Percentiles rank a stretch among this genome's conserved stretches.
Evolutionary conservation across 2,113 vertebrate species (phyloP).

Genomic region (Lagenorhynchus albirostris): DNA sequence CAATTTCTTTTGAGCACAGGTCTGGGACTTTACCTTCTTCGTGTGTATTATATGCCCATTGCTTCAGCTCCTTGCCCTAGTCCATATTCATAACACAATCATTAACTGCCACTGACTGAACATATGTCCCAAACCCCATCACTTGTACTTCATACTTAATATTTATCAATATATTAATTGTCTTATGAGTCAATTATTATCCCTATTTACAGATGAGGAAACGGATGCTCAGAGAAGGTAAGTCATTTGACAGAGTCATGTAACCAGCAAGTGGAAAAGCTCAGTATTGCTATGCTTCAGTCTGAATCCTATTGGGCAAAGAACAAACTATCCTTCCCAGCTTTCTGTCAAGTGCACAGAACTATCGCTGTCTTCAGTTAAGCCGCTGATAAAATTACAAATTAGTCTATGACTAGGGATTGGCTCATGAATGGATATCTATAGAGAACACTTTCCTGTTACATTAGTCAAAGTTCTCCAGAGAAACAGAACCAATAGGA

Average conservation of each 20-base stretch:
- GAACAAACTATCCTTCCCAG: background rate
- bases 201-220: background rate
- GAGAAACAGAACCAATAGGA: background rate
- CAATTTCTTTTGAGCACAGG: background rate
- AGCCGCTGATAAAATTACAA: background rate
- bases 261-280: background rate
- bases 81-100: background rate
- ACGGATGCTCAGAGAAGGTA: background rate
- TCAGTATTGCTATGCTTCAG: background rate
- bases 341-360: background rate
- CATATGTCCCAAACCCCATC: background rate
- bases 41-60: background rate
- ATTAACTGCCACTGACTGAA: background rate
- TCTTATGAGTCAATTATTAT: background rate
- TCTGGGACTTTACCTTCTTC: background rate
- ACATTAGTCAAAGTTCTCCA: background rate
- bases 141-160: background rate
- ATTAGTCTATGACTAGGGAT: background rate
- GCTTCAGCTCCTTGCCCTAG: background rate
- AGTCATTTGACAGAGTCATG: background rate
- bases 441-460: background rate
- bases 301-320: background rate
- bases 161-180: background rate
- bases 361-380: background rate
- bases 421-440: background rate